phyloP scores from a whole-genome alignment of 2,888 invertebrate genomes.

The Lithophane semibrunnea region DNA sequence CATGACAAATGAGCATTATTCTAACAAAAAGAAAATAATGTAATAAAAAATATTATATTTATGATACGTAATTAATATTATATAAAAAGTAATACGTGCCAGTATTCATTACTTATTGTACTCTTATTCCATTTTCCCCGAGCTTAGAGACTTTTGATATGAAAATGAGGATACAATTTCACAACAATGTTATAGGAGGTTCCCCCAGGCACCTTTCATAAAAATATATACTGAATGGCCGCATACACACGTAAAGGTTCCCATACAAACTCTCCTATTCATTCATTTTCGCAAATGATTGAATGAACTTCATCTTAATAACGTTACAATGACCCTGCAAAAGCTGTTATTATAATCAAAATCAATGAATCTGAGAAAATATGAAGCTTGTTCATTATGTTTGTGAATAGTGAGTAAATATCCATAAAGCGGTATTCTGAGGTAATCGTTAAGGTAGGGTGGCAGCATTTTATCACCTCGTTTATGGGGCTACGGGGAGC shows the following conservation, averaged over 20 bases:
- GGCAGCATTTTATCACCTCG: conserved; percentile 79
- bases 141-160: conserved; percentile 17
- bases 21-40: too few relatives aligned
- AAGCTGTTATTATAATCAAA: conserved; percentile 42
- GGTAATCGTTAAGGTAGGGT: conserved; percentile 74
- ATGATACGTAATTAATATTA: too few relatives aligned
- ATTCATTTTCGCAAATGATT: conserved; percentile 17
- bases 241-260: conserved; percentile 13
- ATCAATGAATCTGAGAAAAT: conserved; percentile 60
- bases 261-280: conserved; percentile 18
- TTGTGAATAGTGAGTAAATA: conserved; percentile 72
- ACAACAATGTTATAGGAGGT: conserved; percentile 33
- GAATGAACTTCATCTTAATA: conserved; percentile 24
- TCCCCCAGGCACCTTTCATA: conserved; percentile 27
- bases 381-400: conserved; percentile 67
- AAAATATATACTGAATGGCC: conserved; percentile 38
- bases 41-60: too few relatives aligned
- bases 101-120: conserved; percentile 22
- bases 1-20: too few relatives aligned
- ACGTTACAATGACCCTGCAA: conserved; percentile 24
- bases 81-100: background rate
- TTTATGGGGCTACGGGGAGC: conserved; percentile 78
- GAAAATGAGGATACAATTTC: conserved; percentile 37
- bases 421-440: conserved; percentile 67
- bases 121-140: conserved; percentile 3